Base-by-base conservation (phyloP, 1,140 invertebrate genomes). In the Drosophila prosaltans region DNA sequence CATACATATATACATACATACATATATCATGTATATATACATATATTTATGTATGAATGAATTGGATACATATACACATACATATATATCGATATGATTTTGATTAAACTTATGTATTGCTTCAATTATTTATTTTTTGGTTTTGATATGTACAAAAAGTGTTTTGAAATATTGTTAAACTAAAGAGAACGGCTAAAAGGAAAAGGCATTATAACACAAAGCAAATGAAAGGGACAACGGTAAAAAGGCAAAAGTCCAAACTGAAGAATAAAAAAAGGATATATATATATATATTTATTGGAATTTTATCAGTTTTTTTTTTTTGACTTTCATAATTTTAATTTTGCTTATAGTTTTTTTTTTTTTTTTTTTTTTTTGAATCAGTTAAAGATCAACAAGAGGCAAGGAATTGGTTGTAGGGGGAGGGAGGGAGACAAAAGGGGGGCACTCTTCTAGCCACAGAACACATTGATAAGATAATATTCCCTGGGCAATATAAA, bases 31-130 rank as follows among this genome's bases (percentile, higher is more conserved):
- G 1, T 36, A 36, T 6, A 36, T 36, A 6, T 36, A 36, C 6
- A 36, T 36, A 36, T 36, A 36, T 36, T 4, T 6, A 36, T 36
- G 6, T 36, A 36, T 36, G 6, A 1, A 36, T 36, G 6, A 4
- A 36, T 36, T 30, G 4, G 2, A 36, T 36, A 36, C 6, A 36
- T 36, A 36, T 36, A 36, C 6, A 36, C 6, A 36, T 36, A 36
- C 6, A 36, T 36, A 36, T 40, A 58, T 51, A 32, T 73, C 7
- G 69, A 24, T 30, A 72, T 57, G n/a, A 61, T 39, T 41, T 69
- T 57, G 51, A 40, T 72, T 73, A 72, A 64, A 72, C 67, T 57
- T 66, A 57, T 74, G 71, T n/a, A 9, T 58, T 41, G 61, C 57
- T 58, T 74, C 74, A 40, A n/a, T 24, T 26, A 9, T 51, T 58